Conservation (phyloP, 2,797 vertebrate genomes). For the Sebastes hopkinsi region DNA sequence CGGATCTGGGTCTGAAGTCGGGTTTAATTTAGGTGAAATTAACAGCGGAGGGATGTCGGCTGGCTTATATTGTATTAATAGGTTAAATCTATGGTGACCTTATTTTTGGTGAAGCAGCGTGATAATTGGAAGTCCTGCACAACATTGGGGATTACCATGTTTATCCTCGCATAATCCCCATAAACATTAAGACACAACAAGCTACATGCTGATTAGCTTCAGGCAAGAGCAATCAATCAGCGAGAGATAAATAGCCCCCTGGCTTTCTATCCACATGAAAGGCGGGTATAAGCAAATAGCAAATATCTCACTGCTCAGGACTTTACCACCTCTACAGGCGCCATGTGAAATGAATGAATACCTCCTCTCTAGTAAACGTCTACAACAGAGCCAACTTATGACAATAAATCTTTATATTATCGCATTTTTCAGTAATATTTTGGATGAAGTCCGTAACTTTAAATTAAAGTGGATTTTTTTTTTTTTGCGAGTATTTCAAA, state of each 20-base stretch:
- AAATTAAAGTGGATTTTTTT: conserved; percentile 67
- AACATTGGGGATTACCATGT: conserved; percentile 77
- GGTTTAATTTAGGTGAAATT: conserved; percentile 62
- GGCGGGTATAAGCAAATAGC: conserved; percentile 55
- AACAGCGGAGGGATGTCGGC: conserved; percentile 52
- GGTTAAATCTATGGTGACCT: conserved; percentile 78
- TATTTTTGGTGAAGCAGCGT: conserved; percentile 73
- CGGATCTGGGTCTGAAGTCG: conserved; percentile 28
- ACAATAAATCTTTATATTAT: conserved; percentile 45
- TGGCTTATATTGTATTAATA: conserved; percentile 76
- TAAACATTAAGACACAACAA: conserved; percentile 81
- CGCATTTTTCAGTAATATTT: conserved; percentile 53
- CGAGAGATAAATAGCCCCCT: conserved; percentile 68
- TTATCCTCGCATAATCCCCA: conserved; percentile 82
- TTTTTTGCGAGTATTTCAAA: conserved; percentile 52
- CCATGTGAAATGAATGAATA: conserved; percentile 42
- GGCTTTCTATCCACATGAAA: conserved; percentile 62
- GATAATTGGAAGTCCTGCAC: conserved; percentile 80
- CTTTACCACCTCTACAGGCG: conserved; percentile 16
- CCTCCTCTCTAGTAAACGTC: conserved; percentile 11
- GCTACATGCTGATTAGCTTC: conserved; percentile 80
- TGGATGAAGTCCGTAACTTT: conserved; percentile 63
- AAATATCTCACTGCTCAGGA: conserved; percentile 43
- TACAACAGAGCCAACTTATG: conserved; percentile 9
- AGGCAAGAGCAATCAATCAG: conserved; percentile 80